Conservation (phyloP, 2,888 invertebrate species). For the Dryobotodes eremita region DNA sequence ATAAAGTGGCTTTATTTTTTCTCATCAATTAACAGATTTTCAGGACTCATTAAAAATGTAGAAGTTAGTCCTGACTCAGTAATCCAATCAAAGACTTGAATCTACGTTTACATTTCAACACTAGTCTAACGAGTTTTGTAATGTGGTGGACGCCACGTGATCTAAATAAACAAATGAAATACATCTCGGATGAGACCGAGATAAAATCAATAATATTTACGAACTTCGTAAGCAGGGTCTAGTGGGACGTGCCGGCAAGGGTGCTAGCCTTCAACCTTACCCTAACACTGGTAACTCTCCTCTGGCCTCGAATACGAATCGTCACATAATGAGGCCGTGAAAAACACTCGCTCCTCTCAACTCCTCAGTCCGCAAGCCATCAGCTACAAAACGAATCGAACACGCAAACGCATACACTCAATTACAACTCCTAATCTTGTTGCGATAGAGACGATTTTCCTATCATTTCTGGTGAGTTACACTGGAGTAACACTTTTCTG, state of each 20-base stretch:
- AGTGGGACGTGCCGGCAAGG: constrained; percentile 75
- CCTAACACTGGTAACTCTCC: constrained; percentile 77
- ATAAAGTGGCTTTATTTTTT: neutral
- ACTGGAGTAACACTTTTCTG: constrained; percentile 65
- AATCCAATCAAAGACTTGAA: constrained; percentile 24
- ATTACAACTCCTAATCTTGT: constrained; percentile 72
- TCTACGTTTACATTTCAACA: constrained; percentile 17
- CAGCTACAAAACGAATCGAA: constrained; percentile 73
- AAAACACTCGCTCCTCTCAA: constrained; percentile 87
- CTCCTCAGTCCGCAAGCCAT: constrained; percentile 76
- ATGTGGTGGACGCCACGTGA: constrained; percentile 49
- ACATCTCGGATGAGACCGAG: constrained; percentile 61
- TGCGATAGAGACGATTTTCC: constrained; percentile 70
- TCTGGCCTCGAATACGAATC: constrained; percentile 86
- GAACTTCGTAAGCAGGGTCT: constrained; percentile 75
- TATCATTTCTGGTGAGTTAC: constrained; percentile 41
- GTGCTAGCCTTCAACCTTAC: constrained; percentile 75
- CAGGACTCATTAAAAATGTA: neutral
- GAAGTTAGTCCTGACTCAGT: neutral
- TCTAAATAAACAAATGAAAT: constrained; percentile 67
- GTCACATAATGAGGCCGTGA: constrained; percentile 87
- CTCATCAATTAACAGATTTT: neutral
- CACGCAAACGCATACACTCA: constrained; percentile 64
- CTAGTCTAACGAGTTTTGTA: constrained; percentile 49
- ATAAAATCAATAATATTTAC: constrained; percentile 79